Evolutionary conservation across 2,113 vertebrate species (phyloP), one percentile per base, ranked within the genome.

Genomic region (Okapia johnstoni): DNA sequence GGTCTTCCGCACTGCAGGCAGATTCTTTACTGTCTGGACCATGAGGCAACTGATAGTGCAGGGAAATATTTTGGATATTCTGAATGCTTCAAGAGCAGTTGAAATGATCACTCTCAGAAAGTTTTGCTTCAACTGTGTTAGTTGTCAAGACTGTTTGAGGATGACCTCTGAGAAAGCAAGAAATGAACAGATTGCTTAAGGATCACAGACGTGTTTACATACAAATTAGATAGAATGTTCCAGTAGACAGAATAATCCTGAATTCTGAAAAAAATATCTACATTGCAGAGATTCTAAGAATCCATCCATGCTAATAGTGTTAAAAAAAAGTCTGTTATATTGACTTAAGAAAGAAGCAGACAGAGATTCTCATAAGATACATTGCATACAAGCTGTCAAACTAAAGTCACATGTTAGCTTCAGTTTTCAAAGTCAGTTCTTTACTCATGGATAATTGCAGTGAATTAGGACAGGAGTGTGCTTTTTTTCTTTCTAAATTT

Each of bases 401-500:
- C 16, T 84, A 23, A 92, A 90, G 46, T 63, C 83, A 63, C 8
- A 88, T 0, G 26, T 83, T 12, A 73, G 26, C 15, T 52, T 36
- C 11, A 54, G 36, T 52, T 96, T 96, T 91, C 33, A 88, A 86
- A 77, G 63, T 48, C 81, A 84, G 8, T 81, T 73, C 36, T 16
- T 73, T 54, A 77, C 46, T 88, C 10, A 14, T 28, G 40, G 57
- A 89, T 76, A 28, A 25, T 73, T 90, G 96, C 57, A 91, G 46
- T 73, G 33, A 84, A 90, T 80, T 85, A 85, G 88, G 85, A 85
- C 11, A 94, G 95, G n/a, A 94, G 90, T 76, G 14, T 40, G 81
- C 13, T 46, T 40, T 43, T 73, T 73, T 73, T 13, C 11, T 73
- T 73, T 43, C 40, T 7, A 73, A 25, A 13, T 73, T 3, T 43